phyloP scores from a whole-genome alignment of 2,113 vertebrate genomes.

The Nyctibius bracteatus region DNA sequence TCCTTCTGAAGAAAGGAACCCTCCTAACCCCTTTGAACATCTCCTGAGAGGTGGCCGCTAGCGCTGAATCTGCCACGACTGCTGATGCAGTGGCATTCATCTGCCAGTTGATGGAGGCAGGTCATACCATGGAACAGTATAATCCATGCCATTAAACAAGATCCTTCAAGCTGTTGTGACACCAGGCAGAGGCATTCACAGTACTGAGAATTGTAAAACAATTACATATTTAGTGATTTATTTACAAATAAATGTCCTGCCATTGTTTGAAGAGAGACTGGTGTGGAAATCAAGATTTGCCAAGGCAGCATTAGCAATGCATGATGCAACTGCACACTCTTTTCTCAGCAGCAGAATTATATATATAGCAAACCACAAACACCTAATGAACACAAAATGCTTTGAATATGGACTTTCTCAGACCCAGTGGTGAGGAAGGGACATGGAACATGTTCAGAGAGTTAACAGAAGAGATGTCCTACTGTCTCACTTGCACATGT shows the following conservation, averaged over 20 bases:
- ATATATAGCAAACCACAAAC: background rate
- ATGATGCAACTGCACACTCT: no score
- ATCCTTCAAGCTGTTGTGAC: background rate
- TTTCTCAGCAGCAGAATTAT: background rate
- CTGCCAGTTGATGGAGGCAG: background rate
- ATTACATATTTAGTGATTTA: background rate
- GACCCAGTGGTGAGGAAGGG: background rate
- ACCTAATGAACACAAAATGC: background rate
- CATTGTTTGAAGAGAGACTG: background rate
- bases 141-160: background rate
- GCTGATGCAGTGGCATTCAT: background rate
- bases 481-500: background rate
- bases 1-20: background rate
- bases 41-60: background rate
- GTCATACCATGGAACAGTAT: background rate
- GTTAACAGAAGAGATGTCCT: background rate
- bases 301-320: background rate
- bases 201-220: background rate
- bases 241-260: background rate
- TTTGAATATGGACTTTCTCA: background rate
- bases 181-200: background rate
- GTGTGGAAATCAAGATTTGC: background rate
- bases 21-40: rapidly evolving
- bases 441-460: background rate
- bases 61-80: background rate